Evolutionary conservation across 2,888 invertebrate species (phyloP), one percentile per base, ranked within the genome.

Genomic region (Acanthosepion pharaonis): DNA sequence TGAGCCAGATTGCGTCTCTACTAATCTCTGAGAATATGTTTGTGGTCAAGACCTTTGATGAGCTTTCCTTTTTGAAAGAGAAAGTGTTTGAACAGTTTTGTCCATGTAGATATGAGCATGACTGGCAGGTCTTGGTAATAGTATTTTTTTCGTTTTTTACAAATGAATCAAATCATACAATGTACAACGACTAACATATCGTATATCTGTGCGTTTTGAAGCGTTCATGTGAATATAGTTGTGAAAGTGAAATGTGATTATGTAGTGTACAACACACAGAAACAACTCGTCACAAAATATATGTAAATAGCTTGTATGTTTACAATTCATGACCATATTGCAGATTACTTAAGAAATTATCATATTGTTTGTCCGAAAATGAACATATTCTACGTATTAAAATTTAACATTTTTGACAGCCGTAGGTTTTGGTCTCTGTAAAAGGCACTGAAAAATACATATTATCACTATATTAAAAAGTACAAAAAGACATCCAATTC

Each of bases 31-130:
- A 64, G 64, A 64, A 64, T 64, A 64, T 64, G 64, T 64, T 64
- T 64, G 64, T 64, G 64, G 25, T 64, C 23, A 64, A 64, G 23
- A 25, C 23, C 64, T 64, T 64, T 28, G 64, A 64, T 25, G 28
- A 64, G 28, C 28, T 64, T 64, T 64, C 64, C 25, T 28, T 64
- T 64, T 64, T 64, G 64, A 64, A 64, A 64, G 28, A 28, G 23
- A 64, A 64, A 64, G 64, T 64, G 5, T 64, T 64, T 64, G 64
- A 64, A 28, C 64, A 64, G 64, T 64, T 64, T 64, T 64, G 95
- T 95, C 28, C 96, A 97, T 95, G 95, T 96, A 78, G 95, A 96
- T 92, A 64, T 64, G 25, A 64, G 64, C 64, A 64, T 64, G 64
- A 64, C 51, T 51, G 51, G 1, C 4, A 51, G 8, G 51, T 15